Base-by-base conservation (phyloP, 2,888 invertebrate genomes). In the Parthenolecanium corni region DNA sequence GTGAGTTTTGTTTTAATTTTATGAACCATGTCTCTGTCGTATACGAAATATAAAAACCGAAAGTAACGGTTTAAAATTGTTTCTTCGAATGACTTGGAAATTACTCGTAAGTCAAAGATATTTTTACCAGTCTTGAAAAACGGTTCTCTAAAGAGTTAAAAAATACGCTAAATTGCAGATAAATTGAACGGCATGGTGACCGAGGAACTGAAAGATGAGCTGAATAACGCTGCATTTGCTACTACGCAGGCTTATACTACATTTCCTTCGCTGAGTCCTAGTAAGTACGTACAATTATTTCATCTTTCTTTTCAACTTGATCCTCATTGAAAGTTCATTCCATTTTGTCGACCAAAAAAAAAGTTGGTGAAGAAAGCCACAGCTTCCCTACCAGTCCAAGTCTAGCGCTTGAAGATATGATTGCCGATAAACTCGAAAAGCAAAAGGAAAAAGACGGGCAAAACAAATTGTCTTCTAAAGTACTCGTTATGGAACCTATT, bases 401-500 rank as follows among this genome's bases (percentile, higher is more conserved):
- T 23, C 69, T 71, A 58, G 64, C 72, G 4, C 73, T 89, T 44
- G 90, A 91, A 72, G 91, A 91, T 68, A 84, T 89, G 74, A 76
- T 90, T 70, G 85, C 88, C 0, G 91, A 91, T 71, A 89, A 89
- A 71, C 71, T 83, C 40, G 78, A 78, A 25, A 73, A 75, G 47
- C 74, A 76, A 54, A 79, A 82, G 49, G 84, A 86, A 64, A 80
- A 81, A 67, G 86, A 86, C 21, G 86, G 89, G 74, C 82, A 85
- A 71, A 81, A 84, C 53, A 82, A 83, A 46, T 76, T 89, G 20
- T 80, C 90, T 1, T 80, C 83, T 24, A 94, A 96, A 76, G 88
- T 98, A 62, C 79, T 89, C 20, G 88, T 97, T 9, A 95, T 98
- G 92, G 86, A 89, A 71, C 96, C 96, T 2, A 93, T 98, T 63